Evolutionary conservation across 2,888 invertebrate genomes (phyloP).

Genomic region (Lapara coniferarum): DNA sequence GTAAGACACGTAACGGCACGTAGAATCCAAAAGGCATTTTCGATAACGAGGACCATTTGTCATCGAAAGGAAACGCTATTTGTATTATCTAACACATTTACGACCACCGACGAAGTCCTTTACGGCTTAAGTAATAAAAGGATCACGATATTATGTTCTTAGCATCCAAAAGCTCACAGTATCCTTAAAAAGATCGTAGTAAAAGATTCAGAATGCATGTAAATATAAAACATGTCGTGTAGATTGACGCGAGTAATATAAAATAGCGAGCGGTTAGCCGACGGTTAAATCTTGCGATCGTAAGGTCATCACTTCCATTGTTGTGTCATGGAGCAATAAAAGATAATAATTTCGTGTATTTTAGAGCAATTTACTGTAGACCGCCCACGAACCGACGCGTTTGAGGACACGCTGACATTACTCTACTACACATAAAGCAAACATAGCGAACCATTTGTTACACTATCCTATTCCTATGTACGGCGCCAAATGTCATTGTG

Average conservation of each 20-base stretch:
- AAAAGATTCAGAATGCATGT: constrained; percentile 35
- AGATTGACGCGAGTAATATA: constrained; percentile 50
- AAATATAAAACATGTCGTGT: constrained; percentile 40
- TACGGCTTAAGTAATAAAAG: constrained; percentile 7
- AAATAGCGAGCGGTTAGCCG: constrained; percentile 53
- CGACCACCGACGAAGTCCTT: constrained; percentile 52
- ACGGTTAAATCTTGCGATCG: constrained; percentile 58
- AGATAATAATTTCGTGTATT: constrained; percentile 76
- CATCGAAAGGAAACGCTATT: constrained; percentile 42
- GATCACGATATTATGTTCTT: constrained; percentile 5
- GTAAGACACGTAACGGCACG: constrained; percentile 28
- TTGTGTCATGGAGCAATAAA: constrained; percentile 72
- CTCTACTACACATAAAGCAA: background rate
- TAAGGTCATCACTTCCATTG: constrained; percentile 77
- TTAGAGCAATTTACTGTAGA: constrained; percentile 69
- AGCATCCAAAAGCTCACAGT: constrained; percentile 21
- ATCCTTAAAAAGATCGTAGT: constrained; percentile 33
- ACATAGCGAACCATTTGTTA: background rate
- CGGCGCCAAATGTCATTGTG: constrained; percentile 26
- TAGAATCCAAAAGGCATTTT: constrained; percentile 35
- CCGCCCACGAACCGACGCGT: constrained; percentile 57
- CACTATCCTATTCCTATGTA: constrained; percentile 22
- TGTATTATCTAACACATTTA: constrained; percentile 55
- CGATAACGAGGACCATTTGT: constrained; percentile 45
- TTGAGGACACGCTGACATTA: constrained; percentile 28